Base-by-base conservation (phyloP, 2,888 invertebrate genomes). In the Cataglyphis rosenhaueri region DNA sequence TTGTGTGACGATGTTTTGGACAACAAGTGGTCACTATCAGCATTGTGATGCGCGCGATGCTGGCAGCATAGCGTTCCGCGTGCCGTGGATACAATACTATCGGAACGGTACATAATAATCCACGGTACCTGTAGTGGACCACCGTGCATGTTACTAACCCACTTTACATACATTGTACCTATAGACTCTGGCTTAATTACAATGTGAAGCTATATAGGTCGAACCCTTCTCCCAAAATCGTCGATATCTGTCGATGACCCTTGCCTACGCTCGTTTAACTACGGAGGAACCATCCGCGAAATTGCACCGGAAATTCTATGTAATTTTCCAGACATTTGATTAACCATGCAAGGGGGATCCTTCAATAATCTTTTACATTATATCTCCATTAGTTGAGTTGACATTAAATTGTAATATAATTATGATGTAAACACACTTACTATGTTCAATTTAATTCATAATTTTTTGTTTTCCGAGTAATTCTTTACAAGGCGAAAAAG, bases 171-270 rank as follows among this genome's bases (percentile, higher is more conserved):
- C 76, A 61, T 82, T 82, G 81, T 87, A 90, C 78, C 88, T 91
- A 90, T 91, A 91, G 91, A 91, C 87, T 88, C 86, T 79, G 83
- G 88, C 91, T 92, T 91, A 92, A 92, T 92, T 92, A 92, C 91
- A 88, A 86, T 87, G 85, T 79, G 70, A 79, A 85, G 84, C 85
- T 59, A 81, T 84, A 79, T 84, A 87, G 85, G 75, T 86, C 65
- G 81, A 57, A 41, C 32, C 59, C 75, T 73, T 44, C 35, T 66
- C 79, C 75, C 76, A 75, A 85, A 86, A 90, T 90, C 85, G 84
- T 87, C 86, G 85, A 88, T 88, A 82, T 55, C 59, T 66, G 79
- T 66, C 55, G 74, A 83, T 73, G 76, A 73, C 88, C 78, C 64
- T n/a, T 78, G 78, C 76, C 52, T 74, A 44, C 76, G 15, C 32